Conservation (phyloP, 2,113 vertebrate genomes). For the Edolisoma coerulescens region DNA sequence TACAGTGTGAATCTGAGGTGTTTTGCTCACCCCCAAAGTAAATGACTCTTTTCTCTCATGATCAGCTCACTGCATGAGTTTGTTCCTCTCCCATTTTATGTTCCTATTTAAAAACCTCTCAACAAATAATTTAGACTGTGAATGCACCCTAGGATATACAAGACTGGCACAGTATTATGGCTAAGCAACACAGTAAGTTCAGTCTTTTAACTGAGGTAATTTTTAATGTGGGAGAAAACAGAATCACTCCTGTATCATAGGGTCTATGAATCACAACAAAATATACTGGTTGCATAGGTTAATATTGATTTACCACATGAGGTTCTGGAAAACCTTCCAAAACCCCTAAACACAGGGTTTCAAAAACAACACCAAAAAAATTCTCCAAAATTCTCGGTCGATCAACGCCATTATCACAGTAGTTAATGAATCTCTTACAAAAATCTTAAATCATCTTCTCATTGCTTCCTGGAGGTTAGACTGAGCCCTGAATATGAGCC, state of each 20-base stretch:
- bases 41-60: background rate
- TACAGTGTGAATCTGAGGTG: background rate
- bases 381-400: background rate
- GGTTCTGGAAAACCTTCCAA: constrained; percentile 10
- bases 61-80: background rate
- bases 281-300: background rate
- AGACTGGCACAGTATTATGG: background rate
- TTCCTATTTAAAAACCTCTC: background rate
- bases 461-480: background rate
- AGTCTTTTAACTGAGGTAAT: background rate
- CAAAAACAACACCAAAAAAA: background rate
- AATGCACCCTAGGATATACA: background rate
- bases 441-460: background rate
- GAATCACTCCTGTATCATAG: background rate
- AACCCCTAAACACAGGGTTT: background rate
- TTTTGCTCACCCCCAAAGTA: background rate
- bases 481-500: background rate
- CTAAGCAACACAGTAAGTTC: background rate
- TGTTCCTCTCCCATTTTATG: background rate
- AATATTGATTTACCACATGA: background rate
- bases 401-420: background rate
- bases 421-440: background rate
- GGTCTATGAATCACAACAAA: background rate
- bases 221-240: background rate
- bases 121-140: background rate